Base-by-base conservation (phyloP, 1,140 invertebrate genomes). In the Conus betulinus region DNA sequence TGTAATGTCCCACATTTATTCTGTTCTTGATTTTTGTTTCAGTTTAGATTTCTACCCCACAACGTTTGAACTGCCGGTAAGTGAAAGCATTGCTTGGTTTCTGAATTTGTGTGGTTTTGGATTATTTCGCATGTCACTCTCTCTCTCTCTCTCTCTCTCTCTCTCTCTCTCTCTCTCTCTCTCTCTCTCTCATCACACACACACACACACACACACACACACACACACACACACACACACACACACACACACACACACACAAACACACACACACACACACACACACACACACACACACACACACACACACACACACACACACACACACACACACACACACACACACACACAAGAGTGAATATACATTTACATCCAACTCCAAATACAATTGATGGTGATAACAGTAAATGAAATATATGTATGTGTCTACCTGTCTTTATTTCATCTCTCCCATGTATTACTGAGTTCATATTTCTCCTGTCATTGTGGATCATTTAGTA, bases 51-150 rank as follows among this genome's bases (percentile, higher is more conserved):
- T 96, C 90, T 93, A 93, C 84, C 95, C 96, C n/a, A 94, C 95
- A 67, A 96, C 95, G 67, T 96, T 94, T 93, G 96, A 96, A 87
- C 87, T 96, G 17, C 95, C 95, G 25, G 95, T 96, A 91, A 93
- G 93, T 94, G 90, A 57, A 20, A 51, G 84, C 25, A 25, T 11
- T 67, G 10, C 15, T 60, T 83, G 60, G 17, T 63, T 63, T 63
- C 17, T 13, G 10, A 63, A 13, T 63, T 13, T 63, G 39, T 39
- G 39, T 39, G 39, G 39, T 39, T 39, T 39, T 0, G 39, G 39
- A 39, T 39, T 39, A 3, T 39, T 39, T 39, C 3, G 3, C 39
- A 39, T 39, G 39, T 39, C 39, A 1, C 39, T 39, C 39, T 39
- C 39, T 39, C 39, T 39, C 39, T 39, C 39, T 39, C 39, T 39